phyloP scores from a whole-genome alignment of 64 coral and sea anemone species.

The Acropora tenuis region DNA sequence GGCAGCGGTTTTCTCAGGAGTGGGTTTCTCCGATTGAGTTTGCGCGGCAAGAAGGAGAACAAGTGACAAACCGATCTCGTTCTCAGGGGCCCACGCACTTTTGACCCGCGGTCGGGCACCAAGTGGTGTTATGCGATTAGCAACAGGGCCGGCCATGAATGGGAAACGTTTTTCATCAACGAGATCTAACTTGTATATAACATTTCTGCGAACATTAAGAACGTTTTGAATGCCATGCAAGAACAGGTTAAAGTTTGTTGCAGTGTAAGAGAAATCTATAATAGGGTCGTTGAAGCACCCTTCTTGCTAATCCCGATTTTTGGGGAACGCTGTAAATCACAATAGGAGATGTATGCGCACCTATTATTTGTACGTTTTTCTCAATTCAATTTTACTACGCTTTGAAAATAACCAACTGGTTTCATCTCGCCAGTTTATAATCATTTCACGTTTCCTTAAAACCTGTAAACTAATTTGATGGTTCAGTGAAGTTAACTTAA shows the following conservation, averaged over 20 bases:
- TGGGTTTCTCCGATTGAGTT: constrained; percentile 29
- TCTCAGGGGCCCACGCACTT: too few relatives aligned
- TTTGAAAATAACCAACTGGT: too few relatives aligned
- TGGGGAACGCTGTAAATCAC: background rate
- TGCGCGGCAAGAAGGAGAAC: constrained; percentile 29
- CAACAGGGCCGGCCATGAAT: background rate
- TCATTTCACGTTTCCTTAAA: too few relatives aligned
- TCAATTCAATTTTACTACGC: too few relatives aligned
- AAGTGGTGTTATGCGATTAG: background rate
- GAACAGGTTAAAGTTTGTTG: too few relatives aligned
- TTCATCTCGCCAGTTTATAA: too few relatives aligned
- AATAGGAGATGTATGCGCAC: background rate
- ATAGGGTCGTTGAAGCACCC: background rate
- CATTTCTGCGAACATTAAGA: too few relatives aligned
- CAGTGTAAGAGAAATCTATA: too few relatives aligned
- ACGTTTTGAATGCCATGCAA: too few relatives aligned
- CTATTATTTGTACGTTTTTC: background rate
- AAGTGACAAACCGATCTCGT: background rate
- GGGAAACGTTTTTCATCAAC: background rate
- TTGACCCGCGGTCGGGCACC: too few relatives aligned
- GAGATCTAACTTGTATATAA: background rate
- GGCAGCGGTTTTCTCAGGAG: constrained; percentile 3
- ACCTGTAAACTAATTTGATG: too few relatives aligned
- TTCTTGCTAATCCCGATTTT: background rate
- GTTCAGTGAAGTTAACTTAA: too few relatives aligned